A percentile compares a stretch with the other conserved stretches of the same genome.
Conservation (phyloP, 2,113 vertebrate genomes). For the Platichthys flesus region DNA sequence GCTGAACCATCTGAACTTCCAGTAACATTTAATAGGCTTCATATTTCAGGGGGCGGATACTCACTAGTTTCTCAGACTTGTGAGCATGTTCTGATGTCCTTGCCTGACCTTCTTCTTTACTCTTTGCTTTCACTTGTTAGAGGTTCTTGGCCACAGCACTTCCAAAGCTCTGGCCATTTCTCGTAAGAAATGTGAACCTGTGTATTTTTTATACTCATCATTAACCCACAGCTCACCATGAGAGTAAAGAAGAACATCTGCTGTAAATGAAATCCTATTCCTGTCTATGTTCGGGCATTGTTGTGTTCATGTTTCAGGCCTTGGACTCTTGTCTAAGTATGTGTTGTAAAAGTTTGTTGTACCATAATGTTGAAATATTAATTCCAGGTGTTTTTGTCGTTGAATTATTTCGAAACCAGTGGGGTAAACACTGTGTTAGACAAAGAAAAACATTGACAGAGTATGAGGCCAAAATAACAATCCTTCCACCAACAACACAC, state of each 20-base stretch:
- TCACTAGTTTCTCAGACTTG: conserved; percentile 31
- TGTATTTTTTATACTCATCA: conserved; percentile 25
- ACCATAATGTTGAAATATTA: conserved; percentile 25
- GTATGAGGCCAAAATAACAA: conserved; percentile 27
- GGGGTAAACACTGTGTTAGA: conserved; percentile 39
- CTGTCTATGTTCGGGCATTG: conserved; percentile 26
- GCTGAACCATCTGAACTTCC: conserved; percentile 24
- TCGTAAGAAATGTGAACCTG: conserved; percentile 16
- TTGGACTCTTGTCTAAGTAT: conserved; percentile 16
- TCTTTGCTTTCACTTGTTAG: conserved; percentile 41
- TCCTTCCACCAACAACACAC: conserved; percentile 45
- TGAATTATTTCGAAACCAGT: conserved; percentile 39
- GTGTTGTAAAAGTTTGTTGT: background rate
- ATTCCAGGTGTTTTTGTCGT: conserved; percentile 54
- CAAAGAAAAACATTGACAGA: conserved; percentile 24
- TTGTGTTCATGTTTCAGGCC: conserved; percentile 47
- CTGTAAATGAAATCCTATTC: conserved; percentile 8
- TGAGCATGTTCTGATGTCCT: conserved; percentile 28
- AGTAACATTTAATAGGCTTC: conserved; percentile 59
- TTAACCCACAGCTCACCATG: conserved; percentile 25
- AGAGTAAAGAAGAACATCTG: conserved; percentile 19
- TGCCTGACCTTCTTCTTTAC: conserved; percentile 43
- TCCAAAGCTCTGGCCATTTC: conserved; percentile 21
- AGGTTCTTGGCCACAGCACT: conserved; percentile 16
- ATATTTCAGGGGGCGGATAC: conserved; percentile 61